These are phyloP conservation scores for Gnatocerus cornutus DNA, from an alignment of 2,888 invertebrate genomes.

Conservation along the genomic window DNA sequence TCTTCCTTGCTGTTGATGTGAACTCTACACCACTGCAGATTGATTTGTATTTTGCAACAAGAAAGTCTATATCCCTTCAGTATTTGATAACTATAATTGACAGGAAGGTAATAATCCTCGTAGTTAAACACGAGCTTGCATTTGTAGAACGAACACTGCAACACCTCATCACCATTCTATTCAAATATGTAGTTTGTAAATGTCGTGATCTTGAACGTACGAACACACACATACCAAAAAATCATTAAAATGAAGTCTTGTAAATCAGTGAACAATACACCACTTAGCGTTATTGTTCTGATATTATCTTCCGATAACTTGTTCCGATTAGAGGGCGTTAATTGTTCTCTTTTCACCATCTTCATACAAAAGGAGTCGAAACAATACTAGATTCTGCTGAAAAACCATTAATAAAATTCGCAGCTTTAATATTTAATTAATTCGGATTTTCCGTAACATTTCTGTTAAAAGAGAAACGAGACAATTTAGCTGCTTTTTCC, in stretches of 20 bases:
- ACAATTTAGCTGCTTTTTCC: too few species aligned
- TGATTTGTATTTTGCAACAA: too few species aligned
- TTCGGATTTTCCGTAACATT: constrained; percentile 6
- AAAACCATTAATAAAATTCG: constrained; percentile 38
- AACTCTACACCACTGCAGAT: too few species aligned
- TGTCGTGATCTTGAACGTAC: neutral
- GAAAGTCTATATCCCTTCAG: neutral
- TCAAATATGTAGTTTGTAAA: neutral
- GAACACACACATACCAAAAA: neutral
- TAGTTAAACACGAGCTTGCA: constrained; percentile 1
- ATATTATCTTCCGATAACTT: constrained; percentile 20
- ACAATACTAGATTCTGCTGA: constrained; percentile 28
- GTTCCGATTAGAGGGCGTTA: constrained; percentile 30
- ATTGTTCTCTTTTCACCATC: constrained; percentile 25
- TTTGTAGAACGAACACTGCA: neutral
- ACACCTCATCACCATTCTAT: neutral
- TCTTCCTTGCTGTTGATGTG: too few species aligned
- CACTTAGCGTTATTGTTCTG: constrained; percentile 22
- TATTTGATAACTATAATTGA: neutral
- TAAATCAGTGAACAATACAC: constrained; percentile 26
- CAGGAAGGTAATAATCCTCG: neutral
- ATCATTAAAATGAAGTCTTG: neutral
- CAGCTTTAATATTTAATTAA: constrained; percentile 17
- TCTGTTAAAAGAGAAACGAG: neutral
- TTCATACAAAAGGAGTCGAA: constrained; percentile 25